phyloP scores from a whole-genome alignment of 2,113 vertebrate species.

The Athene cunicularia region DNA sequence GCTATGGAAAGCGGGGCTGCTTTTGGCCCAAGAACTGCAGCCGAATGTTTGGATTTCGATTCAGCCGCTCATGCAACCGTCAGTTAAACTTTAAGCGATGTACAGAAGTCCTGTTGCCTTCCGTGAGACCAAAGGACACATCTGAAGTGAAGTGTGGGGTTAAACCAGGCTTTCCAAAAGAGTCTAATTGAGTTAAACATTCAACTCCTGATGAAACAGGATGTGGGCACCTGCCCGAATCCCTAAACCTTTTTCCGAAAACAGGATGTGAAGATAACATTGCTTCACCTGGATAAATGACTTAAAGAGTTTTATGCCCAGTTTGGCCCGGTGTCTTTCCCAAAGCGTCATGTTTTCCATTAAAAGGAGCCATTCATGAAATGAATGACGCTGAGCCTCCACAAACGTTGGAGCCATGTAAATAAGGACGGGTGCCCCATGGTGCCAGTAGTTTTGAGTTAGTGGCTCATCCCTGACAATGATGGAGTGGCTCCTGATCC shows the following conservation, averaged over 20 bases:
- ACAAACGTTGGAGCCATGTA: background rate
- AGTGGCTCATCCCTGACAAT: background rate
- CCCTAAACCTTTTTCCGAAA: background rate
- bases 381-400: background rate
- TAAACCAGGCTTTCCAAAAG: background rate
- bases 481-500: background rate
- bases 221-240: background rate
- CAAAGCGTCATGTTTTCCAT: background rate
- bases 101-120: background rate
- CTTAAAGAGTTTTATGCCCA: background rate
- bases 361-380: background rate
- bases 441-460: background rate
- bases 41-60: background rate
- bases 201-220: background rate
- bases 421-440: background rate
- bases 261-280: background rate
- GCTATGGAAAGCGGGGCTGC: background rate
- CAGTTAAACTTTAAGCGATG: conserved; percentile 29
- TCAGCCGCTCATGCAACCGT: background rate
- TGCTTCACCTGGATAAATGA: background rate
- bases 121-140: background rate
- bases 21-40: background rate
- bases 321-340: background rate
- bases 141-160: background rate
- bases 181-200: background rate